Evolutionary conservation across 2,797 vertebrate species (phyloP).

Genomic region (Hapalemur alaotrensis): DNA sequence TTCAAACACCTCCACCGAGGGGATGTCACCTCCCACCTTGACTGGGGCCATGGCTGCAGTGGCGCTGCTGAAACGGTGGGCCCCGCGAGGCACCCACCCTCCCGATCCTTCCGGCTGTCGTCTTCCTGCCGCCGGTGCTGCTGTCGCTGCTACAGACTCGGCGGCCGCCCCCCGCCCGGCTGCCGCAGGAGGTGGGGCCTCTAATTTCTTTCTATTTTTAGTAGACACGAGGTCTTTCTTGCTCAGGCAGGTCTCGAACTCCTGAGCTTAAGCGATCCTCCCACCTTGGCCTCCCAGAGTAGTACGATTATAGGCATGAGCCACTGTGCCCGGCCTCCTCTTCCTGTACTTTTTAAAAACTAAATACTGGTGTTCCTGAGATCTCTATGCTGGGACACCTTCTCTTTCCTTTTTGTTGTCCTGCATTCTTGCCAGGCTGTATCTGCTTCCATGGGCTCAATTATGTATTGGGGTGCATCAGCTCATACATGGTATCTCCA

Average conservation of each 20-base stretch:
- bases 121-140: neutral
- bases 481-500: neutral
- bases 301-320: too few relatives aligned
- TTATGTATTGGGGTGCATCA: neutral
- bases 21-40: conserved; percentile 88
- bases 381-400: neutral
- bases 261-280: too few relatives aligned
- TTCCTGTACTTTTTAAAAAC: too few relatives aligned
- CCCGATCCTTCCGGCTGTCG: neutral
- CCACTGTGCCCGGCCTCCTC: too few relatives aligned
- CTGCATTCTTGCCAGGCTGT: neutral
- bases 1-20: conserved; percentile 90
- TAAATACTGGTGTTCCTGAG: neutral
- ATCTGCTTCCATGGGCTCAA: neutral
- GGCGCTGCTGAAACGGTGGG: conserved; percentile 30
- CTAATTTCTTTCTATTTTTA: too few relatives aligned
- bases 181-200: neutral
- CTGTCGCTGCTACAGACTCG: neutral
- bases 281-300: too few relatives aligned
- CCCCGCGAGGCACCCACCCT: neutral
- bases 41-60: conserved; percentile 75
- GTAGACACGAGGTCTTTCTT: too few relatives aligned
- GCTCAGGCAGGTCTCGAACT: too few relatives aligned
- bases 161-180: fast-evolving
- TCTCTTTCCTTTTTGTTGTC: neutral